These are phyloP conservation scores for Todus mexicanus DNA, from an alignment of 2,797 vertebrate genomes.

Conservation along the genomic window DNA sequence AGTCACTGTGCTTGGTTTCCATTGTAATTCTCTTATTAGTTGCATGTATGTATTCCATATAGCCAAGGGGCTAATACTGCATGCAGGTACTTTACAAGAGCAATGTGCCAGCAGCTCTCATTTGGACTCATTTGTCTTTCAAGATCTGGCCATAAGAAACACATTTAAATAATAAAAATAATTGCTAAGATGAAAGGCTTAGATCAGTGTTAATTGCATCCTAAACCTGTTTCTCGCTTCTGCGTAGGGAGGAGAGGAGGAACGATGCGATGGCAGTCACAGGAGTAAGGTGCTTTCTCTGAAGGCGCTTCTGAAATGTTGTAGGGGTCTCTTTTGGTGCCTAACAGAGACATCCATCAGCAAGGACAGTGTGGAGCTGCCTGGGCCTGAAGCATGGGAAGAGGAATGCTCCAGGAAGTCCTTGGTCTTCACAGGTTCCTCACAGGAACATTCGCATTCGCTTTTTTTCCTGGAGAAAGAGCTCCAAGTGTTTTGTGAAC, in stretches of 20 bases:
- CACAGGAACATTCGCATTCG: not conserved
- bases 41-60: not conserved
- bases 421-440: not conserved
- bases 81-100: not conserved
- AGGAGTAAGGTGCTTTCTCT: not conserved
- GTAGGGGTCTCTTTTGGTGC: not conserved
- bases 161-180: slow-evolving; percentile 18
- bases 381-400: not conserved
- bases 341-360: not conserved
- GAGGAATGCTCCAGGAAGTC: not conserved
- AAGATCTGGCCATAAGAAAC: not conserved
- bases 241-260: not conserved
- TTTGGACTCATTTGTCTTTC: not conserved
- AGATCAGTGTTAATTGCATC: not conserved
- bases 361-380: not conserved
- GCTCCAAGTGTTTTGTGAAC: not conserved
- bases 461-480: not conserved
- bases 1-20: not conserved
- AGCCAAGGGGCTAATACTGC: not conserved
- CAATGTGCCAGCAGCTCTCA: not conserved
- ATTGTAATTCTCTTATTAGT: not conserved
- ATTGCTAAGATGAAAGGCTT: not conserved
- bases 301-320: not conserved
- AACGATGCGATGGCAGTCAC: not conserved
- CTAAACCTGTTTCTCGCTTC: not conserved